These are phyloP conservation scores for Nyctibius bracteatus DNA, from an alignment of 2,113 vertebrate genomes.

Conservation along the genomic window DNA sequence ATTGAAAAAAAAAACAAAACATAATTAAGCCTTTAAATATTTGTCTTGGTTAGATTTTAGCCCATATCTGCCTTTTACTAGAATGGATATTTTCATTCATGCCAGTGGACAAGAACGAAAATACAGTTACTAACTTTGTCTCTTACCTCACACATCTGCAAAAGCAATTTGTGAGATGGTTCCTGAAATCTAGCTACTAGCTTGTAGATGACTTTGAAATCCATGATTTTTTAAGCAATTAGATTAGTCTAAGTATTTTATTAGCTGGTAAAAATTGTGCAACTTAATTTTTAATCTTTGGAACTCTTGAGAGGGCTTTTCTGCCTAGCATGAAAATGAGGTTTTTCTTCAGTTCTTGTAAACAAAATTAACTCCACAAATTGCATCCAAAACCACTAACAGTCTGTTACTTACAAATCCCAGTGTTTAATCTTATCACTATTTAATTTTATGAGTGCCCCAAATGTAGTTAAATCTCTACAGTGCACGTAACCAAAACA, in stretches of 20 bases:
- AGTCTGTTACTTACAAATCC: slow-evolving; percentile 31
- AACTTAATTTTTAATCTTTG: slow-evolving; percentile 14
- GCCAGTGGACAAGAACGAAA: neutral
- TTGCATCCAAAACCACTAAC: neutral
- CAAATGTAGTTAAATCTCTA: slow-evolving; percentile 49
- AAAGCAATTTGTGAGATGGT: neutral
- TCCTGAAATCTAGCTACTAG: neutral
- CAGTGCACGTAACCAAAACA: slow-evolving; percentile 30
- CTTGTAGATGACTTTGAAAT: slow-evolving; percentile 13
- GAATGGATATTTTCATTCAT: neutral
- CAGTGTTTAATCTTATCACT: slow-evolving; percentile 36
- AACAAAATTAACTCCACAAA: slow-evolving; percentile 20
- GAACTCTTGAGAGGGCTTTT: slow-evolving; percentile 17
- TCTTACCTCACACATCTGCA: neutral
- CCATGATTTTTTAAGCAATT: neutral
- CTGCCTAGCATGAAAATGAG: neutral
- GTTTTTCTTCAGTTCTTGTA: slow-evolving; percentile 16
- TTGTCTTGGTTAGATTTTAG: neutral
- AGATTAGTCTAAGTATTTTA: slow-evolving; percentile 22
- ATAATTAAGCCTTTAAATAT: neutral
- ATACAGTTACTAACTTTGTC: neutral
- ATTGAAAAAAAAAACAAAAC: neutral
- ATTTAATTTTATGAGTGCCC: slow-evolving; percentile 42
- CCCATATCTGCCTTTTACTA: neutral
- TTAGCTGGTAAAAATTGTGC: neutral